Evolutionary conservation across 2,888 invertebrate species (phyloP).

Genomic region (Endomychus coccineus): DNA sequence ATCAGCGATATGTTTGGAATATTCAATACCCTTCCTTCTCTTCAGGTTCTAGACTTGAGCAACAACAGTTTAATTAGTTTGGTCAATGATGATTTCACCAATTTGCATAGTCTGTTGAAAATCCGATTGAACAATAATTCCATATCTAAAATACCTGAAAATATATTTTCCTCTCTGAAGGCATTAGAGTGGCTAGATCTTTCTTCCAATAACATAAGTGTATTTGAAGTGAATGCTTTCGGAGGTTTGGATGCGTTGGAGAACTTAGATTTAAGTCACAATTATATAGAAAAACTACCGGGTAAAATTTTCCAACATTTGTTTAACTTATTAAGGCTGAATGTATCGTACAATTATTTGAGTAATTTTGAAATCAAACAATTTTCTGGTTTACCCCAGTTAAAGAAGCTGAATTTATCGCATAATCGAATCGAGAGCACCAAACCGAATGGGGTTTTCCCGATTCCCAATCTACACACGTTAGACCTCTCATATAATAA

Average conservation of each 20-base stretch:
- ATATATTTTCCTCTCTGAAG: conserved; percentile 25
- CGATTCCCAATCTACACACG: conserved; percentile 34
- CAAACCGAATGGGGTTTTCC: conserved; percentile 34
- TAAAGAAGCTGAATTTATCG: conserved; percentile 35
- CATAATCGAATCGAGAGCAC: conserved; percentile 31
- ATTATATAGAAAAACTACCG: conserved; percentile 29
- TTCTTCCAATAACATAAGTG: conserved; percentile 30
- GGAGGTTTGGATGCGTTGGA: conserved; percentile 31
- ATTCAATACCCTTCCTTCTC: conserved; percentile 24
- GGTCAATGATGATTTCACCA: conserved; percentile 29
- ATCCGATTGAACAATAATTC: conserved; percentile 33
- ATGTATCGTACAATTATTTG: conserved; percentile 34
- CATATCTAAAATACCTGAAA: conserved; percentile 22
- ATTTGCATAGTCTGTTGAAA: conserved; percentile 28
- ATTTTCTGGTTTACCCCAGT: conserved; percentile 35
- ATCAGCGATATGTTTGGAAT: conserved; percentile 26
- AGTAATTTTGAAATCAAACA: conserved; percentile 31
- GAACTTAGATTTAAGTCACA: conserved; percentile 33
- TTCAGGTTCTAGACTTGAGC: conserved; percentile 31
- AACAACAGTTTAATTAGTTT: conserved; percentile 31
- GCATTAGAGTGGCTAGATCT: conserved; percentile 30
- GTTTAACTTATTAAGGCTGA: conserved; percentile 28
- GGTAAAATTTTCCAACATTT: conserved; percentile 29
- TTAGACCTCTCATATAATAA: conserved; percentile 37
- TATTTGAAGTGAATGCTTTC: conserved; percentile 28